Evolutionary conservation across 2,797 vertebrate species (phyloP), one percentile per base, ranked within the genome.

Genomic region (Danionella dracula): DNA sequence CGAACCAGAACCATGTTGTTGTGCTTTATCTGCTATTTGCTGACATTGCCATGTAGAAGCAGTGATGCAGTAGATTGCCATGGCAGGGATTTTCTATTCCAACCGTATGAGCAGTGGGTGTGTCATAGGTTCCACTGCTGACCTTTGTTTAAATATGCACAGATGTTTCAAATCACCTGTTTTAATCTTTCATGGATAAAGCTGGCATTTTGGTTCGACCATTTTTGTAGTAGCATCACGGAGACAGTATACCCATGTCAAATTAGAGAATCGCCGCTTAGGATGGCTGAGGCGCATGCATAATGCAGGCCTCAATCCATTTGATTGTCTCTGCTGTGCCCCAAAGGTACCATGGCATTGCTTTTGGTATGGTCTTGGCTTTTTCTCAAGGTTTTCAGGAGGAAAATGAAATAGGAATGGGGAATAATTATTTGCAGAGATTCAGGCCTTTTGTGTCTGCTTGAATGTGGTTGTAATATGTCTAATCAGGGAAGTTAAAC

Each of bases 221-320:
- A 7, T 11, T 44, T n/a, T 21, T 15, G 56, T 42, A 68, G 68
- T 72, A 13, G 29, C 38, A 40, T 70, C 53, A 40, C 55, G 46
- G 11, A 21, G 32, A 17, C 62, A 15, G n/a, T 12, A 11, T 29
- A 19, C 55, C 50, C 54, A 7, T 45, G 48, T 48, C 64, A 65
- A 76, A 76, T 76, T 71, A 68, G 65, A 62, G 64, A 61, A 74
- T 62, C 57, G 68, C 46, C 40, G 63, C 21, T 73, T 44, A 15
- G 38, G 45, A 53, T 15, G 34, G 27, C 19, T 17, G 20, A 44
- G 44, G 19, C 19, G 41, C 68, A 66, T 76, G 65, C 45, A 68
- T 74, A 76, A 76, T 76, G 66, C 55, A 74, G 15, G 38, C n/a
- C 48, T 40, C 49, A 31, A 37, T 72, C 70, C 55, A 9, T 62